phyloP scores from a whole-genome alignment of 2,113 vertebrate species.

The Mustela lutreola region DNA sequence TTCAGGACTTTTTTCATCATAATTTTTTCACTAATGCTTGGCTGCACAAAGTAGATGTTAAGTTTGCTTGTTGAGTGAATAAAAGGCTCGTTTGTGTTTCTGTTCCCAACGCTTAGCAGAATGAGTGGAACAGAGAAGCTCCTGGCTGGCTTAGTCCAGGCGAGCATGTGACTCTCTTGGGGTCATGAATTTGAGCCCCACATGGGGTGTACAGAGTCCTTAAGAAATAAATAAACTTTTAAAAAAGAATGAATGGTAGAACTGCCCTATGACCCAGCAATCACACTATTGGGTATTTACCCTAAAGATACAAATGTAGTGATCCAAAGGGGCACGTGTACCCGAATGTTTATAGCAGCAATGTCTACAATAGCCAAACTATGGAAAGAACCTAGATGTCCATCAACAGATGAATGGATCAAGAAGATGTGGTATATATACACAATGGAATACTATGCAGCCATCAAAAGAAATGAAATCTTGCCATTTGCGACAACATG shows the following conservation, averaged over 20 bases:
- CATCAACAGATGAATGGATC: no score
- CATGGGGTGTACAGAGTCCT: background rate
- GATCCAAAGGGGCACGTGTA: no score
- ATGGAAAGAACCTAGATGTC: no score
- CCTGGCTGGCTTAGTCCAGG: background rate
- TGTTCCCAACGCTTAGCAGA: background rate
- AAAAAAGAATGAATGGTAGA: background rate
- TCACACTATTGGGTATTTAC: no score
- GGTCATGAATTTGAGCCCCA: background rate
- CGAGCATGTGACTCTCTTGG: background rate
- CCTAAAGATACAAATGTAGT: no score
- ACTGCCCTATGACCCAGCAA: no score
- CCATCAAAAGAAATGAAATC: no score
- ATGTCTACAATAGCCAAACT: no score
- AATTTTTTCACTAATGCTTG: background rate
- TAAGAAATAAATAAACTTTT: background rate
- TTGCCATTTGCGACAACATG: no score
- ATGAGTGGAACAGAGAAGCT: background rate
- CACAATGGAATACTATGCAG: no score
- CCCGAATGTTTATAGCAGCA: no score
- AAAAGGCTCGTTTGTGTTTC: background rate
- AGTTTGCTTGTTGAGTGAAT: slow-evolving; percentile 39
- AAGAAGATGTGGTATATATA: no score
- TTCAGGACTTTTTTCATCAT: background rate
- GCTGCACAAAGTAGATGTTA: background rate